phyloP scores from a whole-genome alignment of 30 jellyfish, hydroid and myxozoan genomes.

The Turritopsis rubra region DNA sequence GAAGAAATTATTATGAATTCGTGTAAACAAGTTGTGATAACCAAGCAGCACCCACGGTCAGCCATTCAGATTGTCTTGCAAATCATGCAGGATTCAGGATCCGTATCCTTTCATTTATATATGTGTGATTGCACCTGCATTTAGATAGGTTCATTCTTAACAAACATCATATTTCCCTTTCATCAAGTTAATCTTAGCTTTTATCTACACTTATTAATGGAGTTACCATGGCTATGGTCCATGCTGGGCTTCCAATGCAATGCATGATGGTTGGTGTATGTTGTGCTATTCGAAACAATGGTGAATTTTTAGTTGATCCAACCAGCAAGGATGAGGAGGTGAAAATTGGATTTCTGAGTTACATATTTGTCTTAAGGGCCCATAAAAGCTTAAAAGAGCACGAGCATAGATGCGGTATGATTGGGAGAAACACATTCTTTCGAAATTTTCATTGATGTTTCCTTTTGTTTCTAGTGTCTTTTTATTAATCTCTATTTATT shows the following conservation, averaged over 20 bases:
- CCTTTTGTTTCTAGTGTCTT: too few relatives aligned
- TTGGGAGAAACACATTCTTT: too few relatives aligned
- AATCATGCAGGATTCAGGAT: conserved; percentile 71
- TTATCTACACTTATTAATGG: conserved; percentile 67
- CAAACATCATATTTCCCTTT: not conserved
- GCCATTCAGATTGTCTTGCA: conserved; percentile 73
- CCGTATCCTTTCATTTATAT: conserved; percentile 46
- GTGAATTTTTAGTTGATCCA: conserved; percentile 43
- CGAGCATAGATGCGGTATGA: too few relatives aligned
- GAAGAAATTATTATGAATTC: conserved; percentile 64
- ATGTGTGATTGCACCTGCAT: not conserved
- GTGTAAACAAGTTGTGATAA: conserved; percentile 47
- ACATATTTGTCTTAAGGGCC: not conserved
- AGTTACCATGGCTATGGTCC: conserved; percentile 57
- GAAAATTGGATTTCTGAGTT: not conserved
- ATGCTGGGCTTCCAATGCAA: conserved; percentile 88
- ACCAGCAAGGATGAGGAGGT: conserved; percentile 46
- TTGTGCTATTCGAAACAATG: conserved; percentile 53
- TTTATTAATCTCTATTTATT: not conserved
- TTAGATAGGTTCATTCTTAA: too few relatives aligned
- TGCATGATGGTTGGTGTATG: conserved; percentile 81
- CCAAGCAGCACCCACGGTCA: conserved; percentile 74
- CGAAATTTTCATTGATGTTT: too few relatives aligned
- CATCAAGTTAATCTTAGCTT: conserved; percentile 26
- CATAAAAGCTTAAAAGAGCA: too few relatives aligned